Evolutionary conservation across 2,888 invertebrate species (phyloP), one percentile per base, ranked within the genome.

Genomic region (Acleris sparsana): DNA sequence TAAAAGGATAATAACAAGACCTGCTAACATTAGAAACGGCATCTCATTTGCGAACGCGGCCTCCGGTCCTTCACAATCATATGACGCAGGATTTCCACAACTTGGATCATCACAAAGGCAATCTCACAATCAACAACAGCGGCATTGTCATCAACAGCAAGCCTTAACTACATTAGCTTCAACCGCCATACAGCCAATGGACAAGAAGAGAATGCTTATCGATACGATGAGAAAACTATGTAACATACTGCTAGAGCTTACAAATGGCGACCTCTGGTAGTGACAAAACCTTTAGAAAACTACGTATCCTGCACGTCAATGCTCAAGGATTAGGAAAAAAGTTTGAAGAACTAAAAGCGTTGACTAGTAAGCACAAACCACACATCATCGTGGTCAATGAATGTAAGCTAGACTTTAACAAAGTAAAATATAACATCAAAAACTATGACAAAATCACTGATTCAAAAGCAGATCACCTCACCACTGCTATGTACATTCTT

Each of bases 231-330:
- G 33, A 49, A 49, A 58, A 58, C 58, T 58, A 49, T 58, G 58
- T 49, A 58, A 58, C 49, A 33, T 49, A 49, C 33, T 58, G 18
- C 20, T 58, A 49, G 58, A 58, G 49, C 58, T 58, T 5, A 58
- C 58, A 58, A 58, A 58, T 58, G 58, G 58, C 58, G 58, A 49
- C 58, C 33, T 58, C 20, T 58, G 18, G 33, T 49, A 58, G 20
- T 5, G 43, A 56, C 44, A 56, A 16, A 16, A 48, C 11, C 13
- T 33, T 52, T 52, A 20, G n/a, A 60, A 60, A n/a, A 52, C 52
- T 60, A 43, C 51, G 60, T 43, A 60, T 60, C 16, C 11, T 60
- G n/a, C 60, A 60, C 20, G 60, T 60, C 52, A 60, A 60, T 20
- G 60, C 59, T 16, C 60, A 60, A 22, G 60, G 52, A 9, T 22